A percentile compares a stretch with the other conserved stretches of the same genome.
These are phyloP conservation scores for Atta texana DNA, from an alignment of 1,140 invertebrate species.

Conservation along the genomic window DNA sequence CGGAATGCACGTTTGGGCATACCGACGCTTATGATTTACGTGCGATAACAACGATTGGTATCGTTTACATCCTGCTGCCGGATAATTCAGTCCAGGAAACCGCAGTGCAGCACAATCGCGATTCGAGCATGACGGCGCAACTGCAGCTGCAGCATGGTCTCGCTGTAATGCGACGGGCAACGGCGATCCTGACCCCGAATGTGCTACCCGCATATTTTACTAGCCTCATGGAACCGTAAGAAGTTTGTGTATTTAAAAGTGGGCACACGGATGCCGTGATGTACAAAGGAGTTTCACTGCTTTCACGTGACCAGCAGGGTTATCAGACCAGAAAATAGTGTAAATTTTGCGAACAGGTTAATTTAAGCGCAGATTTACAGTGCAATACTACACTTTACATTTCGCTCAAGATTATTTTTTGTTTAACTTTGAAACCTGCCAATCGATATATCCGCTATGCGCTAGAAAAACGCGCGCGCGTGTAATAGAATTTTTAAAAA, in stretches of 20 bases:
- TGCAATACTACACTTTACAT: neutral
- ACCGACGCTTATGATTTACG: conserved; percentile 78
- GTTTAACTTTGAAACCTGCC: conserved; percentile 1
- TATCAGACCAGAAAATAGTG: neutral
- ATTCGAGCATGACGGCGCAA: conserved; percentile 47
- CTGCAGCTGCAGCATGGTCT: conserved; percentile 29
- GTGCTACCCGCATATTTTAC: conserved; percentile 8
- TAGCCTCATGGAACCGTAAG: neutral
- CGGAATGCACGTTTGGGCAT: conserved; percentile 6
- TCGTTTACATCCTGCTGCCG: conserved; percentile 81
- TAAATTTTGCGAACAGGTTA: neutral
- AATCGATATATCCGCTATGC: neutral
- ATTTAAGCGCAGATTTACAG: neutral
- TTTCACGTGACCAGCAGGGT: neutral
- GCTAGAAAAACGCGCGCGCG: neutral
- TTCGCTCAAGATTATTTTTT: neutral
- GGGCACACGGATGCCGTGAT: neutral
- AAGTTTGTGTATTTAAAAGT: neutral
- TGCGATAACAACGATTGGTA: conserved; percentile 73
- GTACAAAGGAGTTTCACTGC: neutral
- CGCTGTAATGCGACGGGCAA: conserved; percentile 1
- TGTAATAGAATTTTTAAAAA: neutral
- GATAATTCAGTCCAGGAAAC: conserved; percentile 78
- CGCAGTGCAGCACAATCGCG: conserved; percentile 57
- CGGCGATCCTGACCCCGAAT: neutral